These are phyloP conservation scores for Gopherus evgoodei DNA, from an alignment of 2,113 vertebrate species.

Conservation along the genomic window DNA sequence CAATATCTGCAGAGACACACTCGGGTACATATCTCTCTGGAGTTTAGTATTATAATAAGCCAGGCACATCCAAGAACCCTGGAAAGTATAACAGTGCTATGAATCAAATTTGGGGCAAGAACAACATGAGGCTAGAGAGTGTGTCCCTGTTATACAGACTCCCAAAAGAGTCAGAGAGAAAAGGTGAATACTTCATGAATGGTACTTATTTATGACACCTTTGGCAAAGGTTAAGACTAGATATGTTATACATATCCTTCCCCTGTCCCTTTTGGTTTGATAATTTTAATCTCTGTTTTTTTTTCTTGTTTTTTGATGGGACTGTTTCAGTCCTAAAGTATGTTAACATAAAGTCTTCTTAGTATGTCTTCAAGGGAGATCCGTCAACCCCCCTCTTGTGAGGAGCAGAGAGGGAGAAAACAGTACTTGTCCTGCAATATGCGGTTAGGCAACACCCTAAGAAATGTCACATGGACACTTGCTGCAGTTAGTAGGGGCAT, in stretches of 20 bases:
- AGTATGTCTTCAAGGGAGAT: not conserved
- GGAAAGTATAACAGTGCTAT: not conserved
- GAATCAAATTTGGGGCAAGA: not conserved
- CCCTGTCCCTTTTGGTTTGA: not conserved
- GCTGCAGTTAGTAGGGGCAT: not conserved
- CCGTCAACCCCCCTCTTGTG: not conserved
- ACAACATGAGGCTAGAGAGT: not conserved
- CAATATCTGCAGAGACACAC: not conserved
- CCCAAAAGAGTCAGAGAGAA: not conserved
- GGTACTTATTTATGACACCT: not conserved
- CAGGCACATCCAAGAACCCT: not conserved
- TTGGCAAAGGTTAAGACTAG: not conserved
- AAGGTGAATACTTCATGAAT: accelerated
- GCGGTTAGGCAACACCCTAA: not conserved
- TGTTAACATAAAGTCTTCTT: not conserved
- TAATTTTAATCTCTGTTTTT: not conserved
- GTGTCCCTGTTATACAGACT: not conserved
- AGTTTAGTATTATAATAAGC: accelerated
- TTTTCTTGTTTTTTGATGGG: not conserved
- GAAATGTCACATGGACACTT: not conserved
- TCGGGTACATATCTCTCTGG: not conserved
- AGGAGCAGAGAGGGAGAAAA: not conserved
- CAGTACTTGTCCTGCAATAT: not conserved
- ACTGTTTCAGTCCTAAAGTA: not conserved
- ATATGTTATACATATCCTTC: accelerated